A percentile compares a stretch with the other conserved stretches of the same genome.
Conservation (phyloP, 1,140 invertebrate genomes). For the Brachionus rotundiformis region DNA sequence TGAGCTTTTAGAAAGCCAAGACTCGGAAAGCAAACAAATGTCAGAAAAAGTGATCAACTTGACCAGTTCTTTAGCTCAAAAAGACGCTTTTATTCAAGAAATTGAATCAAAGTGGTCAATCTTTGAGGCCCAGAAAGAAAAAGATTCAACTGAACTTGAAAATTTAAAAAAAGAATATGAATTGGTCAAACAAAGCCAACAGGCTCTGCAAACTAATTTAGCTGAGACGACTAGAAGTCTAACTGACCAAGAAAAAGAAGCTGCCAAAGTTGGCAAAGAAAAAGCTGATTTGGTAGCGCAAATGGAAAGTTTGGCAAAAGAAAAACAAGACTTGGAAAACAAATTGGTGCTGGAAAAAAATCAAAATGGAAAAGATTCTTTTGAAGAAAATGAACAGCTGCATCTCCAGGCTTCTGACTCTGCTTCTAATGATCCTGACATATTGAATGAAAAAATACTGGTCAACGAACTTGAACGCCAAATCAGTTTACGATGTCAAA, state of each 20-base stretch:
- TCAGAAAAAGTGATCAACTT: background rate
- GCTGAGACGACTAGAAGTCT: too few species aligned
- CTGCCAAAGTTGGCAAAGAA: constrained; percentile 49
- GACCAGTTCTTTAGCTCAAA: background rate
- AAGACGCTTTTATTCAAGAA: background rate
- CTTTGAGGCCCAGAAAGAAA: too few species aligned
- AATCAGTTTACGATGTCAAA: constrained; percentile 87
- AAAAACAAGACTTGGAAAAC: background rate
- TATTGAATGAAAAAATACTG: constrained; percentile 53
- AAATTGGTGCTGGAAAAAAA: background rate
- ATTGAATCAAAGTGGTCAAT: background rate
- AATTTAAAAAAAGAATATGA: background rate
- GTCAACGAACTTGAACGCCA: constrained; percentile 51
- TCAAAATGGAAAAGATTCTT: constrained; percentile 56
- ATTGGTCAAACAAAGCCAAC: too few species aligned
- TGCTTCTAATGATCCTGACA: constrained; percentile 58
- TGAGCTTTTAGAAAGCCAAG: background rate
- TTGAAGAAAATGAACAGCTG: constrained; percentile 53
- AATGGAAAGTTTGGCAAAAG: background rate
- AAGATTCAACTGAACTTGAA: background rate
- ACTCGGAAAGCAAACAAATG: background rate
- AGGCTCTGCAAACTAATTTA: too few species aligned
- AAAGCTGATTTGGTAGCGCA: background rate
- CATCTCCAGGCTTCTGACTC: constrained; percentile 61
- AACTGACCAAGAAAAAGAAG: background rate